Evolutionary conservation across 2,888 invertebrate genomes (phyloP).

Genomic region (Caenorhabditis sinica): DNA sequence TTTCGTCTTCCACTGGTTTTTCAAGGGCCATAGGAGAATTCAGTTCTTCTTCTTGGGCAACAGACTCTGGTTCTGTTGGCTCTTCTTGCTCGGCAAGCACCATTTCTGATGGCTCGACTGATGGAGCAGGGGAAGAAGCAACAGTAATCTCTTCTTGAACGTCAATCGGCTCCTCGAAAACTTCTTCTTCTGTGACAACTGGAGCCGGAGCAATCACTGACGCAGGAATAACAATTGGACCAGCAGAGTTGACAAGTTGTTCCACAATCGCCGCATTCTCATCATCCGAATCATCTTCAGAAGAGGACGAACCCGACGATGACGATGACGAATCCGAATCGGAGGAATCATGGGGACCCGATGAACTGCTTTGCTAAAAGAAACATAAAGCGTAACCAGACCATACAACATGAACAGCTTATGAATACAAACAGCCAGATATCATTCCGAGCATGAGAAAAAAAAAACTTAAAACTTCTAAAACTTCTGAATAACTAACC

Average conservation of each 20-base stretch:
- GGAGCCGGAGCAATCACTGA: conserved; percentile 3
- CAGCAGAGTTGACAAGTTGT: not conserved
- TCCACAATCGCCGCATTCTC: conserved; percentile 11
- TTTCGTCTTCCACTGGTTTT: not conserved
- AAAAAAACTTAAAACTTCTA: not conserved
- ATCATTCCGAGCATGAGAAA: conserved; percentile 46
- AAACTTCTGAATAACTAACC: conserved; percentile 48
- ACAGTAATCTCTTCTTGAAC: not conserved
- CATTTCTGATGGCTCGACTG: not conserved
- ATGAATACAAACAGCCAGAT: conserved; percentile 43
- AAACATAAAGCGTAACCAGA: conserved; percentile 59
- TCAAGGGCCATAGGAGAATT: not conserved
- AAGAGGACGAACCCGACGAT: conserved; percentile 10
- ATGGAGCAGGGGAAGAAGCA: not conserved
- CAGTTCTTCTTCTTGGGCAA: not conserved
- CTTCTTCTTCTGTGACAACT: not conserved
- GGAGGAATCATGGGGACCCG: conserved; percentile 42
- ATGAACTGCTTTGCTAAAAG: conserved; percentile 45
- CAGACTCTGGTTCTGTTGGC: not conserved
- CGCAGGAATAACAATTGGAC: not conserved
- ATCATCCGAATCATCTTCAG: conserved; percentile 47
- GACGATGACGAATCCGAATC: conserved; percentile 14
- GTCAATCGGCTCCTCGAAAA: not conserved
- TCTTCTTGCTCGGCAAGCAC: not conserved
- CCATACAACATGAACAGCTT: conserved; percentile 60